Evolutionary conservation across 2,797 vertebrate species (phyloP).

Genomic region (Cheirogaleus major): DNA sequence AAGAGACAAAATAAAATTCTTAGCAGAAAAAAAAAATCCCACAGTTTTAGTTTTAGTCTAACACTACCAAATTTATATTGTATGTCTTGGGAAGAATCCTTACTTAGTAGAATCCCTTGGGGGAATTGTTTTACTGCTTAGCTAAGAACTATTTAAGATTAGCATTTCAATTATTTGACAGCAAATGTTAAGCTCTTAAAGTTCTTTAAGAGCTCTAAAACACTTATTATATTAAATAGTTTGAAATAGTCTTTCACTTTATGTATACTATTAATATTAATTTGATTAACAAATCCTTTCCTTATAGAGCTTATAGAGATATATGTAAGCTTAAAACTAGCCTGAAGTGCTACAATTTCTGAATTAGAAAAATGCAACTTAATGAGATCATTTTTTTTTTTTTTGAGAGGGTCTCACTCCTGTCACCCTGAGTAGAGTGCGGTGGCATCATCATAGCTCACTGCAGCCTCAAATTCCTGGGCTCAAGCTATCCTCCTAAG

Average conservation of each 20-base stretch:
- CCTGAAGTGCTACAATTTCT: not conserved
- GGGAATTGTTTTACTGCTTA: conserved; percentile 12
- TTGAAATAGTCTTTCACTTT: conserved; percentile 16
- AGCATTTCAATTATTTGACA: conserved; percentile 49
- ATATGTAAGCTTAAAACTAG: not conserved
- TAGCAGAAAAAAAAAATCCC: not conserved
- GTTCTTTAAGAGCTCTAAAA: not conserved
- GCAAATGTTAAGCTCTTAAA: conserved; percentile 6
- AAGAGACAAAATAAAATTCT: too few relatives aligned
- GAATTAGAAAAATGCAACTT: not conserved
- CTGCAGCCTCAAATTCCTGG: too few relatives aligned
- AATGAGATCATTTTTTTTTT: not conserved
- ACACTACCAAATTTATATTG: not conserved
- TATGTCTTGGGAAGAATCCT: not conserved
- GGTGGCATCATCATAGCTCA: too few relatives aligned
- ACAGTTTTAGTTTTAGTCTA: not conserved
- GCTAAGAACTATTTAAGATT: conserved; percentile 43
- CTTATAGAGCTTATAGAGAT: not conserved
- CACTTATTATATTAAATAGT: not conserved
- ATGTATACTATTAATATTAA: conserved; percentile 47
- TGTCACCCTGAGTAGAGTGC: too few relatives aligned
- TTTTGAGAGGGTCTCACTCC: too few relatives aligned
- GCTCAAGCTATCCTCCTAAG: too few relatives aligned
- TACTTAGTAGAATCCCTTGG: not conserved
- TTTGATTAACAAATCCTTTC: conserved; percentile 34